Conservation (phyloP, 2,797 vertebrate genomes). For the Peromyscus aztecus region DNA sequence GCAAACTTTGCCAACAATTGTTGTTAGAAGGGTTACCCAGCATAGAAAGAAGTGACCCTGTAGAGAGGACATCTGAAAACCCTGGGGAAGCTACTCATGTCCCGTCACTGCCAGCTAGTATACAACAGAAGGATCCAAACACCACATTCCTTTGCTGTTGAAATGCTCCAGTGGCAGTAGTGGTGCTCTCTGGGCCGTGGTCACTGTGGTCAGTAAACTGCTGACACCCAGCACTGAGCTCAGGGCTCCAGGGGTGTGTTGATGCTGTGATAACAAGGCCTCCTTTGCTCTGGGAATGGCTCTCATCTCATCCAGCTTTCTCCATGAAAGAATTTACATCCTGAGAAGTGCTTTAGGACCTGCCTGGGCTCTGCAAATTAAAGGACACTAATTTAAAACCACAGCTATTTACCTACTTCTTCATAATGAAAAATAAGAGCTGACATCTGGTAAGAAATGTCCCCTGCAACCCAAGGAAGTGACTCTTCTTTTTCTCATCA, state of each 20-base stretch:
- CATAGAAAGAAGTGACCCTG: not conserved
- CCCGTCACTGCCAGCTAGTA: slow-evolving; percentile 53
- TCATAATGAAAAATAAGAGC: slow-evolving; percentile 81
- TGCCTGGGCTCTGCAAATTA: slow-evolving; percentile 77
- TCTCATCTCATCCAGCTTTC: slow-evolving; percentile 78
- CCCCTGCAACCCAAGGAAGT: slow-evolving; percentile 85
- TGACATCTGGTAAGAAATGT: slow-evolving; percentile 85
- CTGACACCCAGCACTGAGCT: slow-evolving; percentile 62
- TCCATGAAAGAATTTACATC: slow-evolving; percentile 78
- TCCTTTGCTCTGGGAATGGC: slow-evolving; percentile 74
- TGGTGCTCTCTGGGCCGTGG: slow-evolving; percentile 57
- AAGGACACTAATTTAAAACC: slow-evolving; percentile 82
- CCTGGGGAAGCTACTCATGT: slow-evolving; percentile 45
- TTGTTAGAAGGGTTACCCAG: slow-evolving; percentile 17
- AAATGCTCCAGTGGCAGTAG: slow-evolving; percentile 28
- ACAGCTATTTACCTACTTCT: slow-evolving; percentile 83
- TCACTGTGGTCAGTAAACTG: slow-evolving; percentile 69
- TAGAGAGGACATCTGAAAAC: slow-evolving; percentile 36
- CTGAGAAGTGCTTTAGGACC: slow-evolving; percentile 71
- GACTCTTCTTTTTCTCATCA: slow-evolving; percentile 87
- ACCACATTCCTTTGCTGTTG: slow-evolving; percentile 61
- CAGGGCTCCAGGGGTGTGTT: slow-evolving; percentile 62
- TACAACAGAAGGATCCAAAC: slow-evolving; percentile 52
- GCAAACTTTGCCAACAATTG: slow-evolving; percentile 37
- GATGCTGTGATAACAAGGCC: slow-evolving; percentile 67